Evolutionary conservation across 1,140 invertebrate genomes (phyloP).

Genomic region (Cotesia glomerata): DNA sequence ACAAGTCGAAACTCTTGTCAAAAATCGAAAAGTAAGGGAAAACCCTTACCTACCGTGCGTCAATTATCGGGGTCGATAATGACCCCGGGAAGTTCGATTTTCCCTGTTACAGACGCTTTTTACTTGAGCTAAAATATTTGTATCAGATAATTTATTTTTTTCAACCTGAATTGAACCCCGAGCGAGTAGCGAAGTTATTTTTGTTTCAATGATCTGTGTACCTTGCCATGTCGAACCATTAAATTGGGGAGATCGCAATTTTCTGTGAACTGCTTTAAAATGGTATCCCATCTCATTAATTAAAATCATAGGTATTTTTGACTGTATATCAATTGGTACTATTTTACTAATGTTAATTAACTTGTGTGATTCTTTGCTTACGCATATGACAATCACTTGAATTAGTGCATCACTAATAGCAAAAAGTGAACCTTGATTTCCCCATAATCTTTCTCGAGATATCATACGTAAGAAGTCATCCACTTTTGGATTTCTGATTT

Average conservation of each 20-base stretch:
- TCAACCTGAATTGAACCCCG: neutral
- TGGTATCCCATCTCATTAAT: neutral
- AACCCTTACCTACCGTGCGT: no score
- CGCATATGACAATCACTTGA: neutral
- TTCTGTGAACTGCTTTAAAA: neutral
- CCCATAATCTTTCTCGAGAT: neutral
- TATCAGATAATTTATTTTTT: neutral
- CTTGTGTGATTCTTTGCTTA: neutral
- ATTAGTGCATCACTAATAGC: neutral
- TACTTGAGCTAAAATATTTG: neutral
- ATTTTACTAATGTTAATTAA: neutral
- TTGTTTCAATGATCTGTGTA: neutral
- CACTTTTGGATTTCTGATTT: neutral
- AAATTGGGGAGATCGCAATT: neutral
- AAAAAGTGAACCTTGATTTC: neutral
- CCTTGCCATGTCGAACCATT: neutral
- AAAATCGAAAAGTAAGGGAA: no score
- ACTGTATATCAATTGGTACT: neutral
- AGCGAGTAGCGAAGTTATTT: neutral
- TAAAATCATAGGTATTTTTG: neutral
- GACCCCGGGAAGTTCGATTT: no score
- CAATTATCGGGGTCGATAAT: no score
- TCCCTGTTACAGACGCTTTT: no score
- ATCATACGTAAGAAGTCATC: neutral
- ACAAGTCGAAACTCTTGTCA: no score